Percentiles rank a stretch among this genome's conserved stretches.
Conservation (phyloP, 2,113 vertebrate species). For the Probosciger aterrimus region DNA sequence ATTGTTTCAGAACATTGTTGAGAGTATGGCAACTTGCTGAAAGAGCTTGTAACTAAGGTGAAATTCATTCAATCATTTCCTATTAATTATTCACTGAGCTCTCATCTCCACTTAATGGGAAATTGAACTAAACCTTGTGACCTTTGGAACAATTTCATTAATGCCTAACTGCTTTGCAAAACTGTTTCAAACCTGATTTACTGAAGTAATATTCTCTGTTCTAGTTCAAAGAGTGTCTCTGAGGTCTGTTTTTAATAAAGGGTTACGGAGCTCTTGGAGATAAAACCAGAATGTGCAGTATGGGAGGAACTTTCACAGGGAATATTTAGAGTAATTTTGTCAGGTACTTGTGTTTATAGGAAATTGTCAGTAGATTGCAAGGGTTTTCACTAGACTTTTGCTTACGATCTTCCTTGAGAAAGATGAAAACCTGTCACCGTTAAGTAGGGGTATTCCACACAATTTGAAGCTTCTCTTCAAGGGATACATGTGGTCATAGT, state of each 20-base stretch:
- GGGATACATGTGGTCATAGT: background rate
- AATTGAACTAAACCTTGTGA: constrained; percentile 20
- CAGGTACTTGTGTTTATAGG: background rate
- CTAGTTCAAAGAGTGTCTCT: background rate
- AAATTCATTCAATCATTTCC: constrained; percentile 14
- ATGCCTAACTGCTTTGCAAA: constrained; percentile 38
- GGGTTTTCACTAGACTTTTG: background rate
- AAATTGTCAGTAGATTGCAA: background rate
- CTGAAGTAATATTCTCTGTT: constrained; percentile 47
- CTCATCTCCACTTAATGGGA: background rate
- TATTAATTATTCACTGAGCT: constrained; percentile 47
- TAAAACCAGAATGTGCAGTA: background rate
- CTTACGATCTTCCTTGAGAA: background rate
- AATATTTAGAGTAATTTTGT: background rate
- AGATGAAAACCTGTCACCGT: background rate
- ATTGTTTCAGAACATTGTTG: background rate
- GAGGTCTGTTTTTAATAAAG: constrained; percentile 51
- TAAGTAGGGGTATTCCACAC: background rate
- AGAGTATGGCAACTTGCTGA: background rate
- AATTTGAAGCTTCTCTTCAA: background rate
- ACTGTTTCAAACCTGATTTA: constrained; percentile 48
- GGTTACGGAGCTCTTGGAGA: background rate
- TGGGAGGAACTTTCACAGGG: background rate
- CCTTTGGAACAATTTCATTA: constrained; percentile 28
- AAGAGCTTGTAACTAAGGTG: background rate